Evolutionary conservation across 2,113 vertebrate genomes (phyloP).

Genomic region (Columba livia): DNA sequence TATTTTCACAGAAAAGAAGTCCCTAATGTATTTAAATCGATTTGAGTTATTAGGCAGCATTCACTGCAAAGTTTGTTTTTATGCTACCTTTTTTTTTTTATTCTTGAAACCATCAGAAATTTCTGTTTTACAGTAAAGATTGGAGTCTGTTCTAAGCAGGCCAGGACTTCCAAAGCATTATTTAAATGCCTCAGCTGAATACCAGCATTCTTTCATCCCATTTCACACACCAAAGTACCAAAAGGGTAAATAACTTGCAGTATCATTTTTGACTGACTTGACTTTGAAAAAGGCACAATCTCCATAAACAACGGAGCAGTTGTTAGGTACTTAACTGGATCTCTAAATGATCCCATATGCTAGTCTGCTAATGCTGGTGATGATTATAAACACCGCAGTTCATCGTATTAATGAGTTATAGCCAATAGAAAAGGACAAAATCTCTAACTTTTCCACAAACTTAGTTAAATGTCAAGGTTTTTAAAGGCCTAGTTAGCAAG

Average conservation of each 20-base stretch:
- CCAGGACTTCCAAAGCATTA: conserved; percentile 68
- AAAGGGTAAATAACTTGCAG: conserved; percentile 82
- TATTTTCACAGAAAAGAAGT: conserved; percentile 9
- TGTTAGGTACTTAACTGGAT: conserved; percentile 45
- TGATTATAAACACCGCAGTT: conserved; percentile 74
- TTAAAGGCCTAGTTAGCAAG: conserved; percentile 99
- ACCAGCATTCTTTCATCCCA: conserved; percentile 73
- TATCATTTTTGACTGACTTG: conserved; percentile 80
- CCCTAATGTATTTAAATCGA: conserved; percentile 22
- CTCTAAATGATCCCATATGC: conserved; percentile 45
- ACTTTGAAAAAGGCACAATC: conserved; percentile 76
- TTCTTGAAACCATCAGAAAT: conserved; percentile 58
- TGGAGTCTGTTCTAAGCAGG: conserved; percentile 41
- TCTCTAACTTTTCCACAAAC: conserved; percentile 84
- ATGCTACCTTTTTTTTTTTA: background rate
- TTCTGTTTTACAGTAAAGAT: conserved; percentile 54
- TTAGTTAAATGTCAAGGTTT: conserved; percentile 94
- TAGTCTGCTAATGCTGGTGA: conserved; percentile 58
- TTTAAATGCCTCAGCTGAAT: conserved; percentile 77
- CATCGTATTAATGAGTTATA: conserved; percentile 78
- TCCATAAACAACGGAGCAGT: conserved; percentile 65
- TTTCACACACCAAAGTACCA: conserved; percentile 71
- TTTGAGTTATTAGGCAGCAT: conserved; percentile 26
- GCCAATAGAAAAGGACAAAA: conserved; percentile 79
- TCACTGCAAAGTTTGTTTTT: conserved; percentile 50